Percentiles rank a stretch among this genome's conserved stretches.
Evolutionary conservation across 1,140 invertebrate species (phyloP).

Genomic region (Microplitis mediator): DNA sequence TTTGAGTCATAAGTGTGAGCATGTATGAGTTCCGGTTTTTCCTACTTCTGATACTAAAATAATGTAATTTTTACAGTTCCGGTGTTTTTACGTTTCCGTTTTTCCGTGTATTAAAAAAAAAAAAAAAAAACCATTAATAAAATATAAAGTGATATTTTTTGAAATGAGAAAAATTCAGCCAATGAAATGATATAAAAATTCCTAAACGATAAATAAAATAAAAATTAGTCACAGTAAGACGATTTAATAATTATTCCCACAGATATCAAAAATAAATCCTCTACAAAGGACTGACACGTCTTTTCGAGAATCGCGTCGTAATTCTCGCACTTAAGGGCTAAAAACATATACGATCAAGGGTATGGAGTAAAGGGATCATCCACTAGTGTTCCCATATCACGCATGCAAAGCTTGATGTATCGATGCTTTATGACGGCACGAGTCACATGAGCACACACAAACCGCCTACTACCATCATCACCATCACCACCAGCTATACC

Average conservation of each 20-base stretch:
- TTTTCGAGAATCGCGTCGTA: constrained; percentile 22
- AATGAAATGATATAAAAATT: no score
- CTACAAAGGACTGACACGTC: constrained; percentile 2
- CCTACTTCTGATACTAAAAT: no score
- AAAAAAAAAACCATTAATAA: no score
- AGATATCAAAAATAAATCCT: neutral
- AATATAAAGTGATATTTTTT: no score
- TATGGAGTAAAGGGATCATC: constrained; percentile 14
- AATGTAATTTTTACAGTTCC: no score
- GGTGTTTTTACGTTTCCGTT: no score
- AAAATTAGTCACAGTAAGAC: no score
- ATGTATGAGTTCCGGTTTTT: no score
- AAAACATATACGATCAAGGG: constrained; percentile 22
- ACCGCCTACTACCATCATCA: constrained; percentile 39
- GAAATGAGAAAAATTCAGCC: no score
- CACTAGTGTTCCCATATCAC: constrained; percentile 58
- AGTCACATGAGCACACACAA: constrained; percentile 45
- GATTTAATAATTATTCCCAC: constrained; percentile 1
- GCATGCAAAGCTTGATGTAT: constrained; percentile 64
- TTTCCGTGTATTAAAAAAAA: no score
- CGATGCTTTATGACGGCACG: constrained; percentile 57
- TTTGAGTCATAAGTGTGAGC: no score
- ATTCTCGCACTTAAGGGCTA: constrained; percentile 37
- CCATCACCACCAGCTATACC: constrained; percentile 30
- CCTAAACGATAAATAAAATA: no score